Base-by-base conservation (phyloP, 2,888 invertebrate species). In the Calameuta pallipes region DNA sequence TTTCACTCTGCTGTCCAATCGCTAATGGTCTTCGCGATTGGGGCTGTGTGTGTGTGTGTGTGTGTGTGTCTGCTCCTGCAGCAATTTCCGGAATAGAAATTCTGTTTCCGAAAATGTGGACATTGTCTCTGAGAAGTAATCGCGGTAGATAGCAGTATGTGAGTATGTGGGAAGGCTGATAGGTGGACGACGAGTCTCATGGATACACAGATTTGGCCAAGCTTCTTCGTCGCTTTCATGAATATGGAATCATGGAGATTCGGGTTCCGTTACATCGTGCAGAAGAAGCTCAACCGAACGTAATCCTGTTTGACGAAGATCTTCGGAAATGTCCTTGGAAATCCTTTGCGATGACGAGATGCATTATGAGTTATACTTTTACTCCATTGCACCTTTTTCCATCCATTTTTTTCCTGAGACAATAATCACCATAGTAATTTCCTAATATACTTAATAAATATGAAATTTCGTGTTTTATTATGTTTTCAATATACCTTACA, bases 161-260 rank as follows among this genome's bases (percentile, higher is more conserved):
- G 56, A 23, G 56, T 56, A 56, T 56, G 56, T 56, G 23, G 56
- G 9, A 4, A 56, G 23, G 56, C 1, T 23, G 56, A 56, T 56
- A 23, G 56, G 56, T 56, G 56, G 23, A 23, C 56, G 0, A 56
- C 23, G 23, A 56, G 9, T 23, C 56, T 56, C 56, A 23, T 15
- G 56, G 56, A 56, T 15, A 23, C 56, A 56, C 15, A 56, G 56
- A 56, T 56, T 56, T 56, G 23, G 56, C 56, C 56, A 83, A 82
- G 82, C 83, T 83, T 82, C 80, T 82, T 79, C 82, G 80, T 80
- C 80, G 81, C 75, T 78, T 82, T 83, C 83, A 83, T 83, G 83
- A 83, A 83, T 83, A 83, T 83, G 83, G 81, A 83, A 83, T 81
- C 81, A 83, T 83, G 83, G 80, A 81, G 82, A 83, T 83, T 79